phyloP scores from a whole-genome alignment of 2,888 invertebrate genomes.

The Drosophila cracens region DNA sequence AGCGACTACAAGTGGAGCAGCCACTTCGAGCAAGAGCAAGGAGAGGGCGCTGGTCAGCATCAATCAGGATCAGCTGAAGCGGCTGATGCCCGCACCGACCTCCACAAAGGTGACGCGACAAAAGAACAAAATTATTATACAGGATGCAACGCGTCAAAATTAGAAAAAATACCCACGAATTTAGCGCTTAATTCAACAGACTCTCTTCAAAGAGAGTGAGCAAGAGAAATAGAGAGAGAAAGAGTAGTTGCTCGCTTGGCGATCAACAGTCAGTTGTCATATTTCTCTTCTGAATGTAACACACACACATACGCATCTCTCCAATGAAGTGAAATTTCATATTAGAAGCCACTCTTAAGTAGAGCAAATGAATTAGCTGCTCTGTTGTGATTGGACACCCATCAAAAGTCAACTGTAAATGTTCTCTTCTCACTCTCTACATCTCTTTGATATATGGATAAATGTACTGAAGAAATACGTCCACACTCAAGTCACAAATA shows the following conservation, averaged over 20 bases:
- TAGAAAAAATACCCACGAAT: conserved; percentile 57
- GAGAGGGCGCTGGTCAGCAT: conserved; percentile 84
- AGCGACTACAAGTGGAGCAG: conserved; percentile 43
- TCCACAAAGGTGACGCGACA: conserved; percentile 93
- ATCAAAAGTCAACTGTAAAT: neutral
- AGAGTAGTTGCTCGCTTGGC: neutral
- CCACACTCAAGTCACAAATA: conserved; percentile 34
- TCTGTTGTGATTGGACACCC: neutral
- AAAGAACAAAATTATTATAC: conserved; percentile 93
- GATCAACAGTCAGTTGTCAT: conserved; percentile 2
- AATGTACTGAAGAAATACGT: conserved; percentile 40
- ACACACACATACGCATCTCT: neutral
- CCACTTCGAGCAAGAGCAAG: conserved; percentile 50
- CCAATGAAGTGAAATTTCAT: neutral
- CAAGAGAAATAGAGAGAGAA: neutral
- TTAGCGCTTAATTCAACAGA: conserved; percentile 24
- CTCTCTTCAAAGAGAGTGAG: neutral
- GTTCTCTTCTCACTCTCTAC: neutral
- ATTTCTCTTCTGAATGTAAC: neutral
- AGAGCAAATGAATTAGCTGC: neutral
- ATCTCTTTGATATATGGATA: neutral
- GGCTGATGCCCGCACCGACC: conserved; percentile 88
- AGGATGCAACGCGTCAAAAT: conserved; percentile 85
- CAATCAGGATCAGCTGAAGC: conserved; percentile 89
- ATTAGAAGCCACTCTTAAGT: neutral